Evolutionary conservation across 2,113 vertebrate species (phyloP), one percentile per base, ranked within the genome.

Genomic region (Nycticorax nycticorax): DNA sequence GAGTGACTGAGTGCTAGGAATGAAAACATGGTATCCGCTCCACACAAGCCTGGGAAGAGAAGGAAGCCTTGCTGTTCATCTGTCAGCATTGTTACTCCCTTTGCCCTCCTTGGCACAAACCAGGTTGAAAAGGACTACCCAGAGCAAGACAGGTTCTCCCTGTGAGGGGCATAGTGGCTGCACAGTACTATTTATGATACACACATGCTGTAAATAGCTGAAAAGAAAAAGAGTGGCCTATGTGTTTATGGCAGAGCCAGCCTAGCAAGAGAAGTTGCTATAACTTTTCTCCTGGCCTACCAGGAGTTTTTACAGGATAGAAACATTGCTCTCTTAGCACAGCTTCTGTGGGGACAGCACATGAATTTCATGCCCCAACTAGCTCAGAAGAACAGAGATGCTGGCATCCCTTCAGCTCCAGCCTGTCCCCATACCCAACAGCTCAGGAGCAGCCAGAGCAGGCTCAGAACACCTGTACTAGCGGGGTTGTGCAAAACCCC

Each of bases 331-430:
- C 4, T 55, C 45, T 55, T 28, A 76, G 56, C 47, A 75, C 8
- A 60, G 62, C 26, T 86, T 83, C 79, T 76, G 43, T 17, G 50
- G 18, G 16, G 28, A 35, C 32, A 52, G n/a, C 39, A 64, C 13
- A 41, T 0, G 0, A 45, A 39, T 77, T 81, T 74, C 45, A 62
- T 15, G 19, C 17, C n/a, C 45, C 11, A 32, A n/a, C 19, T 15
- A 84, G 14, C 17, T 59, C 71, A 3, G 3, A 71, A 37, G 22
- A 89, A 66, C 21, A 55, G 57, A 72, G 7, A 15, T 93, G 24
- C 52, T 35, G 37, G 47, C 28, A 79, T 23, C 19, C 45, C 13
- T 75, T 56, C 89, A 76, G 47, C 24, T 88, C 52, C 48, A 83
- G 52, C 17, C 63, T 30, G 5, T 71, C 35, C 66, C 43, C 47